These are phyloP conservation scores for Rhombomys opimus DNA, from an alignment of 2,113 vertebrate genomes.

Conservation along the genomic window DNA sequence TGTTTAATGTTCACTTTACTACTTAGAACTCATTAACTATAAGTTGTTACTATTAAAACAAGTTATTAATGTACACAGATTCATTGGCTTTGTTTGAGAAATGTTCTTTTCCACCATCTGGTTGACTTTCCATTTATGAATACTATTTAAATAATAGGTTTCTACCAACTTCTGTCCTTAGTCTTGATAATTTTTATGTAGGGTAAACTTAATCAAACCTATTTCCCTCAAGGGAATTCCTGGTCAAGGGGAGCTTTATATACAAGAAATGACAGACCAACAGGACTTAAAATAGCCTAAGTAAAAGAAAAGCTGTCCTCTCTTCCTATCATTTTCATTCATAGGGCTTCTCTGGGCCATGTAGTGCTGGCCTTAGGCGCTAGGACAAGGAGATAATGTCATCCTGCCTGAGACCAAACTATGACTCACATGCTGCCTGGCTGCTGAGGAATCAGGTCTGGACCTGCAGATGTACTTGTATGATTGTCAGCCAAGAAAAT, in stretches of 20 bases:
- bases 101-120: slow-evolving; percentile 42
- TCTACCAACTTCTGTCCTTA: slow-evolving; percentile 5
- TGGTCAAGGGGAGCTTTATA: background rate
- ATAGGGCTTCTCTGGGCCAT: background rate
- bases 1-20: slow-evolving; percentile 26
- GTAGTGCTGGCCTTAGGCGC: background rate
- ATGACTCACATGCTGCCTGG: background rate
- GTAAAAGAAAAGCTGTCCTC: background rate
- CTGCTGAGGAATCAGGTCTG: background rate
- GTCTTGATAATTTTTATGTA: background rate
- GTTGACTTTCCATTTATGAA: slow-evolving; percentile 1
- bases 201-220: background rate
- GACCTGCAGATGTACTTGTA: background rate
- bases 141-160: slow-evolving; percentile 36
- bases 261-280: background rate
- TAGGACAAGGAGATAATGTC: background rate
- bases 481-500: background rate
- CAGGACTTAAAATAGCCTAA: background rate
- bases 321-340: background rate
- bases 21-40: slow-evolving; percentile 13
- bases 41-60: slow-evolving; percentile 54
- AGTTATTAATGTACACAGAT: slow-evolving; percentile 61
- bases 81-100: slow-evolving; percentile 39
- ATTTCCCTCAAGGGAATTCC: background rate
- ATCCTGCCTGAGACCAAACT: background rate